Conservation (phyloP, 35 echinoderm and acorn worm genomes). For the Ptychodera flava region DNA sequence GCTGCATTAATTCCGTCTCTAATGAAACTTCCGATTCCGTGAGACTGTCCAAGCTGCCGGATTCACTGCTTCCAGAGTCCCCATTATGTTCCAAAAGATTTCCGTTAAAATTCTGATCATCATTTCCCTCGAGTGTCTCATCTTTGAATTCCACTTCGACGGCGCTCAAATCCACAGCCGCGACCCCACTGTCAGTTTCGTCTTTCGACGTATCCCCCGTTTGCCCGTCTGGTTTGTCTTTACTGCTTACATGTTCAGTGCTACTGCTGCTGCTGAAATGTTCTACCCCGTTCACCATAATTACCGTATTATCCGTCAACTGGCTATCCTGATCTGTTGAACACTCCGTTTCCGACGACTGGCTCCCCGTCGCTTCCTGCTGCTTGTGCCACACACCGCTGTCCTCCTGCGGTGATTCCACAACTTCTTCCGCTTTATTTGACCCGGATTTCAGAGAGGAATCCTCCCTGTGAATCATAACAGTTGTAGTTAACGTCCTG, state of each 20-base stretch:
- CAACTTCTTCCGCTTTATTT: neutral
- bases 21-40: neutral
- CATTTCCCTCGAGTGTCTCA: neutral
- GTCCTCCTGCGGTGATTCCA: neutral
- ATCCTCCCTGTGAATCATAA: constrained; percentile 7
- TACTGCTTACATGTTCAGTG: neutral
- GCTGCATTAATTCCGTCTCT: neutral
- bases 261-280: neutral
- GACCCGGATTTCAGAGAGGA: neutral
- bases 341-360: neutral
- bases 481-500: neutral
- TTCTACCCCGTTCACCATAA: neutral
- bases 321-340: neutral
- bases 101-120: neutral
- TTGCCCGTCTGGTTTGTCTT: neutral
- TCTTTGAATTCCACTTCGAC: neutral
- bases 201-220: no score
- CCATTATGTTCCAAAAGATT: neutral
- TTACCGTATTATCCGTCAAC: neutral
- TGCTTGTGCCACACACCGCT: neutral
- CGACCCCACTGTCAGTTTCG: neutral
- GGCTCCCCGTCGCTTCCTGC: neutral
- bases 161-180: neutral
- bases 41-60: neutral
- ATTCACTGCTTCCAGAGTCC: neutral